A percentile compares a stretch with the other conserved stretches of the same genome.
These are phyloP conservation scores for Xenentodon cancila DNA, from an alignment of 2,797 vertebrate species.

Conservation along the genomic window DNA sequence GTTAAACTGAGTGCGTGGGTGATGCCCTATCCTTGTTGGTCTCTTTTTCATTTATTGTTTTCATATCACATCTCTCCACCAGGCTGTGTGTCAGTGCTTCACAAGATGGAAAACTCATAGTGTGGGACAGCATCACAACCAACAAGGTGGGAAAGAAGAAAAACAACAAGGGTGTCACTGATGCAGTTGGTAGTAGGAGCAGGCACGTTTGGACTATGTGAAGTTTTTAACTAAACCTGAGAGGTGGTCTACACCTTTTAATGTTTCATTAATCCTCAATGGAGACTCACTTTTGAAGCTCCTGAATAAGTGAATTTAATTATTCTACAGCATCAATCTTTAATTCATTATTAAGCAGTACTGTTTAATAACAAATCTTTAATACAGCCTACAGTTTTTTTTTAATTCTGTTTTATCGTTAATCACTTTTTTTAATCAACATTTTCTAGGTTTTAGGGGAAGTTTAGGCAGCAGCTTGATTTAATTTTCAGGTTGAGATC, in stretches of 20 bases:
- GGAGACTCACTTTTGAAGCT: no score
- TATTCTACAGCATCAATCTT: background rate
- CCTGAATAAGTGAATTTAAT: no score
- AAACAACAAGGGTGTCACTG: background rate
- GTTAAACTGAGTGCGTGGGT: background rate
- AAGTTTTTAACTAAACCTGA: no score
- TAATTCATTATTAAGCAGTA: background rate
- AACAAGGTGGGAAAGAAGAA: conserved; percentile 88
- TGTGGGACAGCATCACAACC: conserved; percentile 96
- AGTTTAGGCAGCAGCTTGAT: background rate
- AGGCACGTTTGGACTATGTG: background rate
- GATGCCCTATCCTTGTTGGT: background rate
- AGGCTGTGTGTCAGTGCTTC: conserved; percentile 97
- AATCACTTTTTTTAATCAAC: no score
- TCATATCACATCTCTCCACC: conserved; percentile 7
- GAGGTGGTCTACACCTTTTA: no score
- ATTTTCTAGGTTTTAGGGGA: no score
- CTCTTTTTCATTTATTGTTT: background rate
- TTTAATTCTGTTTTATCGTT: no score
- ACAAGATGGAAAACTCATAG: conserved; percentile 97
- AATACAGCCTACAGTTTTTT: no score
- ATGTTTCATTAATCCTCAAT: background rate
- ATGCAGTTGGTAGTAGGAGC: background rate
- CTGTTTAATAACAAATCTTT: no score
- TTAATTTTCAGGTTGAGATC: background rate